phyloP scores from a whole-genome alignment of 2,113 vertebrate species.

The Chloropsis cyanopogon region DNA sequence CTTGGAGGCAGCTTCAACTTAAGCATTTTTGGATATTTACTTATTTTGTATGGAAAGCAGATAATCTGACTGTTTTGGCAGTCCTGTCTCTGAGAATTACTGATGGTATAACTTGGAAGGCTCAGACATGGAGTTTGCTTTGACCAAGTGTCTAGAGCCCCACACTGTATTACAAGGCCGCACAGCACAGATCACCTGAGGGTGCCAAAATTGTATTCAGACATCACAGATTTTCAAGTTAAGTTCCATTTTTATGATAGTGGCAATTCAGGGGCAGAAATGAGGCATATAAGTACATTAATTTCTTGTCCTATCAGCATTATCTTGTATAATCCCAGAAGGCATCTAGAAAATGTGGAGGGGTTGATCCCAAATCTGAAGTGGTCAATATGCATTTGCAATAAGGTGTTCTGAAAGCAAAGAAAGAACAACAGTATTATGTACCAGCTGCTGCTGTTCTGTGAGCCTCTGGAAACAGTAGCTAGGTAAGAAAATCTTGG shows the following conservation, averaged over 20 bases:
- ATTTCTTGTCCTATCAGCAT: not conserved
- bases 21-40: conserved; percentile 25
- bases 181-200: not conserved
- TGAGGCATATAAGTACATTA: not conserved
- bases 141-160: not conserved
- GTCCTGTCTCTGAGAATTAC: not conserved
- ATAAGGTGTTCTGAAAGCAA: not conserved
- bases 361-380: not conserved
- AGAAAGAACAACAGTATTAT: not conserved
- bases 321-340: not conserved
- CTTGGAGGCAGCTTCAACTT: not conserved
- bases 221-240: not conserved
- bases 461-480: not conserved
- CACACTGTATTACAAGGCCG: not conserved
- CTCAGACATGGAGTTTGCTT: not conserved
- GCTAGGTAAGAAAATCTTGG: not conserved
- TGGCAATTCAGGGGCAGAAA: not conserved
- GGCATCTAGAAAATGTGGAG: not conserved
- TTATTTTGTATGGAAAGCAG: conserved; percentile 17
- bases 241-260: not conserved
- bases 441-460: not conserved
- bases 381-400: not conserved
- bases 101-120: not conserved
- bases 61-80: not conserved
- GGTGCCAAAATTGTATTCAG: not conserved